These are phyloP conservation scores for Polia nebulosa DNA, from an alignment of 2,888 invertebrate genomes.

Conservation along the genomic window DNA sequence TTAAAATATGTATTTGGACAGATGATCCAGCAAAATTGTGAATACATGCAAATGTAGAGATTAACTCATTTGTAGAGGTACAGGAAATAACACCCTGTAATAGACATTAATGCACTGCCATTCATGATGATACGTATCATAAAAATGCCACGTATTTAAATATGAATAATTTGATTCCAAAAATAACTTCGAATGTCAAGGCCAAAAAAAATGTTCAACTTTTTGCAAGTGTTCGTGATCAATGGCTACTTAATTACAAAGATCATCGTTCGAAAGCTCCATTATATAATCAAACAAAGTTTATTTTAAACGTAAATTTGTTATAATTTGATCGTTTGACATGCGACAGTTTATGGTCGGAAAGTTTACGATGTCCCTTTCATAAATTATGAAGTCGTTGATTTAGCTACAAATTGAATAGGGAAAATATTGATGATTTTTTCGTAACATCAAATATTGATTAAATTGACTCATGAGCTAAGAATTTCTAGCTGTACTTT, in stretches of 20 bases:
- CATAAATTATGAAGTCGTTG: slow-evolving; percentile 48
- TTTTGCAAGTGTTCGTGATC: slow-evolving; percentile 28
- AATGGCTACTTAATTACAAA: slow-evolving; percentile 36
- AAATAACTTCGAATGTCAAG: slow-evolving; percentile 43
- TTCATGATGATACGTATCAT: slow-evolving; percentile 14
- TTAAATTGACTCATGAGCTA: slow-evolving; percentile 25
- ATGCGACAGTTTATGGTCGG: slow-evolving; percentile 30
- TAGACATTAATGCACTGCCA: slow-evolving; percentile 20
- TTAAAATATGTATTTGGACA: background rate
- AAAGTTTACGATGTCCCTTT: slow-evolving; percentile 51
- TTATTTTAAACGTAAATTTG: slow-evolving; percentile 45
- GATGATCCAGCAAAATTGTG: background rate
- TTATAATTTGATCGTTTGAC: slow-evolving; percentile 51
- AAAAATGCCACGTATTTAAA: slow-evolving; percentile 22
- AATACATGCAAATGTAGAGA: background rate
- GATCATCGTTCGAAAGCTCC: slow-evolving; percentile 39
- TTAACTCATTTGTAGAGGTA: slow-evolving; percentile 3
- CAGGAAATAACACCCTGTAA: slow-evolving; percentile 10
- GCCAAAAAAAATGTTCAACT: slow-evolving; percentile 4
- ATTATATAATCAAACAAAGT: slow-evolving; percentile 42
- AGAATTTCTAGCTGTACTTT: slow-evolving; percentile 49
- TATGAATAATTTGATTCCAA: slow-evolving; percentile 27
- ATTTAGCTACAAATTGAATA: slow-evolving; percentile 32
- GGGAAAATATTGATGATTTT: slow-evolving; percentile 13
- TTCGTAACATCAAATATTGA: slow-evolving; percentile 8